Percentiles rank a stretch among this genome's conserved stretches.
Evolutionary conservation across 2,113 vertebrate species (phyloP).

Genomic region (Diphyllodes magnificus): DNA sequence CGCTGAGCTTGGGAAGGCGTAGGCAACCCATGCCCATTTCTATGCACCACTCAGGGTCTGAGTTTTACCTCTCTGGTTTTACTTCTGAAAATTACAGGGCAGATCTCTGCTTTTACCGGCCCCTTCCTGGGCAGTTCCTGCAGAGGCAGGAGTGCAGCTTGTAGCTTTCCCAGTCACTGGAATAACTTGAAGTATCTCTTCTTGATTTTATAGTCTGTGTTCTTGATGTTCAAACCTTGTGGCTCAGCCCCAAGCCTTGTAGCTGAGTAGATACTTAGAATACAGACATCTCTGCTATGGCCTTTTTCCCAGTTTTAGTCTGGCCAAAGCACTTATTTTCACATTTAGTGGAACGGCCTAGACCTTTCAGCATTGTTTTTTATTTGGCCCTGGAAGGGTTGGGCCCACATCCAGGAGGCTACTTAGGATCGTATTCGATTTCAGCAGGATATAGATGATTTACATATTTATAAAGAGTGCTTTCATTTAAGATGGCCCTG

Average conservation of each 20-base stretch:
- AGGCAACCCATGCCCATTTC: accelerated
- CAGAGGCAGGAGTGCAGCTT: background rate
- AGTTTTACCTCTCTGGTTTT: background rate
- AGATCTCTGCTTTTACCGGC: background rate
- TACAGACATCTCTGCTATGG: background rate
- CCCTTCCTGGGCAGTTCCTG: background rate
- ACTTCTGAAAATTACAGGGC: background rate
- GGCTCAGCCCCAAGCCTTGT: background rate
- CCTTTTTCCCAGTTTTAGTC: background rate
- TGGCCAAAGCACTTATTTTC: constrained; percentile 8
- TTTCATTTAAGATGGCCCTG: background rate
- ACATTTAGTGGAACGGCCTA: background rate
- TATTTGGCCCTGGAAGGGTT: background rate
- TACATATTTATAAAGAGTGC: background rate
- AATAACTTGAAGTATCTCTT: background rate
- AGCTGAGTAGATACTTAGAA: background rate
- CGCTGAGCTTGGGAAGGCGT: background rate
- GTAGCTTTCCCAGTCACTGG: background rate
- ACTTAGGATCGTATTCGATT: background rate
- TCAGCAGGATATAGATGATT: background rate
- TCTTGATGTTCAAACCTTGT: background rate
- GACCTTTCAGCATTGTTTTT: background rate
- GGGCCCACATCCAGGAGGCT: constrained; percentile 12
- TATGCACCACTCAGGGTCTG: background rate
- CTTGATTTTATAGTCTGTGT: background rate